A percentile compares a stretch with the other conserved stretches of the same genome.
Conservation (phyloP, 2,888 invertebrate species). For the Arrhopalites spinosus region DNA sequence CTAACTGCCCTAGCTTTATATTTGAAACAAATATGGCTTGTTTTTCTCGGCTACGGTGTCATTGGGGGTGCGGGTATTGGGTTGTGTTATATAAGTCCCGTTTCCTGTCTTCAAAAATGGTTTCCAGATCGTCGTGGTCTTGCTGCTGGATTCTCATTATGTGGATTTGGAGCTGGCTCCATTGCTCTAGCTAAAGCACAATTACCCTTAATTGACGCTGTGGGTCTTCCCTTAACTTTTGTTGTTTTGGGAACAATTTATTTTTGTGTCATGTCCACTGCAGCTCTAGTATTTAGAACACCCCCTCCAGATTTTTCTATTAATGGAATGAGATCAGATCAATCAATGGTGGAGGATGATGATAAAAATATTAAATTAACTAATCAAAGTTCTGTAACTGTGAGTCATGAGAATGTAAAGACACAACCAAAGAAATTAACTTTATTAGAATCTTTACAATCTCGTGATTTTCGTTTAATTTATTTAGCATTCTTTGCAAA, state of each 20-base stretch:
- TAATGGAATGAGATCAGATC: slow-evolving; percentile 9
- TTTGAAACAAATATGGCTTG: slow-evolving; percentile 39
- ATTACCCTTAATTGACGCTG: slow-evolving; percentile 39
- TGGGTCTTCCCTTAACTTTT: slow-evolving; percentile 49
- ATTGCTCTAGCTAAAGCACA: slow-evolving; percentile 50
- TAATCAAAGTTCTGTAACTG: not conserved
- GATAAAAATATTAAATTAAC: not conserved
- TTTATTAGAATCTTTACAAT: slow-evolving; percentile 47
- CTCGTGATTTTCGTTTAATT: slow-evolving; percentile 48
- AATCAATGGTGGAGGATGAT: not conserved
- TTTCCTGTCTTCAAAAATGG: not conserved
- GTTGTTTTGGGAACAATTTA: slow-evolving; percentile 44
- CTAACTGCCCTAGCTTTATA: slow-evolving; percentile 27
- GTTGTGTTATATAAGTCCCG: slow-evolving; percentile 47
- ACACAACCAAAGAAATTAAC: not conserved
- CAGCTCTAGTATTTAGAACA: slow-evolving; percentile 44
- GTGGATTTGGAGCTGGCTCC: slow-evolving; percentile 55
- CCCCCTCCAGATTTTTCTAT: slow-evolving; percentile 47
- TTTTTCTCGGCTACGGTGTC: slow-evolving; percentile 46
- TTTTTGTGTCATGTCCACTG: slow-evolving; percentile 41
- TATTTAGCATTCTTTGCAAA: slow-evolving; percentile 51
- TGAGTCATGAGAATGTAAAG: not conserved
- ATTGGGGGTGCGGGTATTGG: slow-evolving; percentile 46
- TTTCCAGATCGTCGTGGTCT: slow-evolving; percentile 52
- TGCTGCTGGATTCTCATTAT: slow-evolving; percentile 51